Evolutionary conservation across 2,888 invertebrate species (phyloP).

Genomic region (Mesorhabditis sp.): DNA sequence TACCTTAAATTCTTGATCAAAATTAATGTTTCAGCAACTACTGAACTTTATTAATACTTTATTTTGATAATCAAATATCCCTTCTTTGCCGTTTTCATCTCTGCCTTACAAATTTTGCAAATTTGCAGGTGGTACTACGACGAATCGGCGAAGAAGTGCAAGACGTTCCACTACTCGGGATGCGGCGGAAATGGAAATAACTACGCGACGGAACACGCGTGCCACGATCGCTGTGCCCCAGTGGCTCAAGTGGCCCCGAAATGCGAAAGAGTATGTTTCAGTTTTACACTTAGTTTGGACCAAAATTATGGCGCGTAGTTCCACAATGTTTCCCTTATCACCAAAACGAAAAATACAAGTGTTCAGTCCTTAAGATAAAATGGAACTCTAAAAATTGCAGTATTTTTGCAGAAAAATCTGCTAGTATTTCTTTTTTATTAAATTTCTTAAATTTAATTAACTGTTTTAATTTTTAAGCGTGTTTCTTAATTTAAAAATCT

Average conservation of each 20-base stretch:
- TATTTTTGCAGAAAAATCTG: neutral
- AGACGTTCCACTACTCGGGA: conserved; percentile 39
- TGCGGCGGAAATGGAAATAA: conserved; percentile 58
- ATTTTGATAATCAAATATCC: too few species aligned
- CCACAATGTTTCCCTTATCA: neutral
- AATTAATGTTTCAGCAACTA: too few species aligned
- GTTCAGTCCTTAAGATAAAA: neutral
- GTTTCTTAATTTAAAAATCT: too few species aligned
- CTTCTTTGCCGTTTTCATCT: too few species aligned
- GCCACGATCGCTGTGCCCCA: conserved; percentile 41
- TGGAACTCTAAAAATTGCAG: neutral
- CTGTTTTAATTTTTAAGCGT: too few species aligned
- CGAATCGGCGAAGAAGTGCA: conserved; percentile 42
- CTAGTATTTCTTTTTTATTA: too few species aligned
- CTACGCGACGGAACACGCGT: conserved; percentile 44
- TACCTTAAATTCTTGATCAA: too few species aligned
- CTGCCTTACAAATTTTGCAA: conserved; percentile 9
- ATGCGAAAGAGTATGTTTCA: conserved; percentile 21
- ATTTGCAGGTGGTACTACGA: conserved; percentile 50
- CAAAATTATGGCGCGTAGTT: neutral
- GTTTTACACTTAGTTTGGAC: neutral
- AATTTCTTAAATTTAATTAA: too few species aligned
- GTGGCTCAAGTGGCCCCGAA: conserved; percentile 28
- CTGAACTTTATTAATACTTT: too few species aligned
- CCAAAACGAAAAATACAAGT: neutral